phyloP scores from a whole-genome alignment of 2,797 vertebrate species.

The Streptopelia turtur region DNA sequence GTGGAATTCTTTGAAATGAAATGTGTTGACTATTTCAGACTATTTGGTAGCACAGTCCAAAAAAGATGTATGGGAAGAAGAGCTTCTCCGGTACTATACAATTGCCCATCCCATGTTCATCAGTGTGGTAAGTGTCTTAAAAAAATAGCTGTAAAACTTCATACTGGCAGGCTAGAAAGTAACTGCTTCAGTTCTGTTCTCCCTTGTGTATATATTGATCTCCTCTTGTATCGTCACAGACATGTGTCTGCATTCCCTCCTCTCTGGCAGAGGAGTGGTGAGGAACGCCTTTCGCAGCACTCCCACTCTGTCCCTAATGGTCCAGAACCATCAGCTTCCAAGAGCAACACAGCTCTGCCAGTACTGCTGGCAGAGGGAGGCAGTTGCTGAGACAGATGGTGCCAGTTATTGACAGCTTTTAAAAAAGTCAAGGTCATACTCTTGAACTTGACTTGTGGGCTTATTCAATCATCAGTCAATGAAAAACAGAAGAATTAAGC shows the following conservation, averaged over 20 bases:
- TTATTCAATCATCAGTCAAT: not conserved
- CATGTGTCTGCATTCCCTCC: not conserved
- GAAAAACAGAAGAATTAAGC: not conserved
- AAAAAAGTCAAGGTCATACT: not conserved
- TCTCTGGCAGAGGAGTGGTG: not conserved
- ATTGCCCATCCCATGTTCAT: not conserved
- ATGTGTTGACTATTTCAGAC: not conserved
- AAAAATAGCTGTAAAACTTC: not conserved
- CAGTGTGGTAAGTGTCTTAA: not conserved
- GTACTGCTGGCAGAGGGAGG: not conserved
- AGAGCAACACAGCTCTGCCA: not conserved
- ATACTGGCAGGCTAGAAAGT: not conserved
- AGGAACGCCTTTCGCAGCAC: not conserved
- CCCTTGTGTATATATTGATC: not conserved
- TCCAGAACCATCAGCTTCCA: not conserved
- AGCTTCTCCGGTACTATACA: not conserved
- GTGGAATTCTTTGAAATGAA: not conserved
- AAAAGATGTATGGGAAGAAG: not conserved
- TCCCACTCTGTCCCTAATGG: not conserved
- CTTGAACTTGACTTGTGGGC: not conserved
- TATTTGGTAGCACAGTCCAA: not conserved
- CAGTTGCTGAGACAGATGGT: not conserved
- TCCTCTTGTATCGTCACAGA: not conserved
- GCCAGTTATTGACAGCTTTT: not conserved
- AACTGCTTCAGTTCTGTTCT: not conserved